Percentiles rank a stretch among this genome's conserved stretches.
Conservation (phyloP, 2,113 vertebrate genomes). For the Galemys pyrenaicus region DNA sequence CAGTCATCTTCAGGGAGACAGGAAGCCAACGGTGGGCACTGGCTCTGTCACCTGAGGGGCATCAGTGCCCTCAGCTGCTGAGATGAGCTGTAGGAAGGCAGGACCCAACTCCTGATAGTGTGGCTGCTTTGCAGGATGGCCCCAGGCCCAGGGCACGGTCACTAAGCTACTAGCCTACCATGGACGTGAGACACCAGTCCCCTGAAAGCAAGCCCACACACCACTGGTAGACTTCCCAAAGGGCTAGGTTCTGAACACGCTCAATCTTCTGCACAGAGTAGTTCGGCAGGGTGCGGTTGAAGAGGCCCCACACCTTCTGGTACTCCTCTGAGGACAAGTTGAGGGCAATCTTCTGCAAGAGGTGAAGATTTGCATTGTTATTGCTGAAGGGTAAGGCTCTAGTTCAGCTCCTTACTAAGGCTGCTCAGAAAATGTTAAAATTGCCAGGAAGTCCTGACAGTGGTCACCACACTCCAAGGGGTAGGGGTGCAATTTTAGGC, state of each 20-base stretch:
- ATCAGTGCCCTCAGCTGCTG: not conserved
- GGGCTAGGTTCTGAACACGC: constrained; percentile 89
- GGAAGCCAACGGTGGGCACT: not conserved
- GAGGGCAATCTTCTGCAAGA: constrained; percentile 83
- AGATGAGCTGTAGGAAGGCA: not conserved
- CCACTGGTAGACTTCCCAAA: constrained; percentile 91
- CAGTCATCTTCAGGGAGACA: not conserved
- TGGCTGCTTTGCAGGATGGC: not conserved
- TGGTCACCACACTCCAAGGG: not conserved
- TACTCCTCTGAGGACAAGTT: constrained; percentile 79
- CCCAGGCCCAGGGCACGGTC: not conserved
- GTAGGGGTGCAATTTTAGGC: not conserved
- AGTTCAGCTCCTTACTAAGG: not conserved
- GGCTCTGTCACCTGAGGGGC: not conserved
- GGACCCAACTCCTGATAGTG: not conserved
- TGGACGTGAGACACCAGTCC: not conserved
- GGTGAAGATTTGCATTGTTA: not conserved
- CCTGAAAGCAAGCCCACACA: constrained; percentile 66
- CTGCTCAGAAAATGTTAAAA: not conserved
- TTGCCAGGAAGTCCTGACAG: not conserved
- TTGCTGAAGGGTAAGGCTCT: not conserved
- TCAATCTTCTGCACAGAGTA: constrained; percentile 84
- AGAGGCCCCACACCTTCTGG: constrained; percentile 79
- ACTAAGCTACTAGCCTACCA: not conserved
- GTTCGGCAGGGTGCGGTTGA: constrained; percentile 83